Base-by-base conservation (phyloP, 2,113 vertebrate genomes). In the Clarias gariepinus region DNA sequence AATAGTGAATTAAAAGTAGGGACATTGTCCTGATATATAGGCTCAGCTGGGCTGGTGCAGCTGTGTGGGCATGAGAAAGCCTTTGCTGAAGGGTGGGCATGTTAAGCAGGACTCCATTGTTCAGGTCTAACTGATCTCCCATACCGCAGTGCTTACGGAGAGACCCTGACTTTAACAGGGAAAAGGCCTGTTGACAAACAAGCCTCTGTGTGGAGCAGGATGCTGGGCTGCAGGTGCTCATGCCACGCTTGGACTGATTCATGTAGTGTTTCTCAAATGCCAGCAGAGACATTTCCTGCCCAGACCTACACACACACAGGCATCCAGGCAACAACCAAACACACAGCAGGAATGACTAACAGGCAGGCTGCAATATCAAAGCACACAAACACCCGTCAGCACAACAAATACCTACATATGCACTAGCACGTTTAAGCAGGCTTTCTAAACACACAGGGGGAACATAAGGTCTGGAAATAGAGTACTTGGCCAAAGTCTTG, bases 221-320 rank as follows among this genome's bases (percentile, higher is more conserved):
- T 91, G 92, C 92, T 90, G 90, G 90, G 90, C 90, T 87, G 93
- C 95, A 96, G 95, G 95, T 96, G 95, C 93, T 93, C 79, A 90
- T 92, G 92, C 92, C 92, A 94, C 91, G 85, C 92, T 94, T 90
- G 93, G 94, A 90, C 92, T 91, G 92, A 93, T 85, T 90, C 85
- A 89, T 41, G 87, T 85, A 60, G 88, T 83, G 90, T 89, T 79
- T 88, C 79, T 93, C 90, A 93, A 89, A 93, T 94, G 94, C 94
- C 94, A 95, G 78, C 91, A 82, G 88, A 91, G 93, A 94, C 93
- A 94, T 94, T 95, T 95, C 94, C 94, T 95, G 93, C 91, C 93
- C 92, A 90, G 92, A 86, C 89, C 90, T 88, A 94, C 91, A 94
- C 91, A 77, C 91, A 95, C 91, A 89, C 91, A 91, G 93, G 94